Percentiles rank a stretch among this genome's conserved stretches.
These are phyloP conservation scores for Salpingus planirostris DNA, from an alignment of 2,888 invertebrate species.

Conservation along the genomic window DNA sequence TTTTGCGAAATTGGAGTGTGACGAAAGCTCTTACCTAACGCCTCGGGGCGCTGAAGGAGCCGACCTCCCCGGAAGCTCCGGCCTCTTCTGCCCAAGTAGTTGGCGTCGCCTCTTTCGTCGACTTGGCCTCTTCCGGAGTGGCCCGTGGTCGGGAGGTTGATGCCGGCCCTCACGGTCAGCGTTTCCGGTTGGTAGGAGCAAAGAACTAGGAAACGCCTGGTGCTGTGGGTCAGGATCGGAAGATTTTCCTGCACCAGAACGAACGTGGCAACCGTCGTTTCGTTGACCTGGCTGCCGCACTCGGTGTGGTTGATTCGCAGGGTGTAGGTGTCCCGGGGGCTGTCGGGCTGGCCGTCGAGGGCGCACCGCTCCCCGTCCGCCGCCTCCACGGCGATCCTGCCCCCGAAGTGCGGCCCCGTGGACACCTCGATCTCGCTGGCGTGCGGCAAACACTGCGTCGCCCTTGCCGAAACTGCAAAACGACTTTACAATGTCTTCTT, in stretches of 20 bases:
- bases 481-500: no score
- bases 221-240: conserved; percentile 71
- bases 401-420: conserved; percentile 73
- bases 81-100: conserved; percentile 28
- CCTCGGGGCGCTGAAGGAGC: conserved; percentile 34
- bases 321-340: conserved; percentile 63
- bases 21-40: conserved; percentile 29
- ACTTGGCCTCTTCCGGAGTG: conserved; percentile 41
- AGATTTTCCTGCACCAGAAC: conserved; percentile 77
- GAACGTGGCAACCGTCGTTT: conserved; percentile 72
- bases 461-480: conserved; percentile 66
- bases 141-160: conserved; percentile 55
- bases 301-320: conserved; percentile 64
- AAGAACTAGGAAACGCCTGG: conserved; percentile 59
- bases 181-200: conserved; percentile 78
- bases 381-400: conserved; percentile 67
- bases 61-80: conserved; percentile 28
- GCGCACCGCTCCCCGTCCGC: conserved; percentile 64
- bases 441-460: conserved; percentile 69
- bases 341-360: conserved; percentile 64
- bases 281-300: conserved; percentile 58
- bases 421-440: conserved; percentile 76
- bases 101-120: conserved; percentile 34
- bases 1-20: neutral
- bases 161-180: conserved; percentile 70